Conservation (phyloP, 2,888 invertebrate genomes). For the Omphaloscelis lunosa region DNA sequence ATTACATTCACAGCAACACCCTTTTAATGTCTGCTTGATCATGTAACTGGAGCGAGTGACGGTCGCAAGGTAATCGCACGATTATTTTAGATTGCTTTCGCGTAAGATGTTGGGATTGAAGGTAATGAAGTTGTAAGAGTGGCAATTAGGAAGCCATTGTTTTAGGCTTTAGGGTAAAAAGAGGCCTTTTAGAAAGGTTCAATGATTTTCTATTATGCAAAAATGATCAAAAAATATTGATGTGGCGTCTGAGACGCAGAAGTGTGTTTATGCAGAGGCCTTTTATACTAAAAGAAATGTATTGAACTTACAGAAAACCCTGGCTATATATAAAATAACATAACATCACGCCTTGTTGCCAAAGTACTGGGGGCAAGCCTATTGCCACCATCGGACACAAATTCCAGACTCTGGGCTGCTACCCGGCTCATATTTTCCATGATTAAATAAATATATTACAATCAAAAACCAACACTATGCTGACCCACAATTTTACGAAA, state of each 20-base stretch:
- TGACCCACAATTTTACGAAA: neutral
- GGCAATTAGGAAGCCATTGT: conserved; percentile 50
- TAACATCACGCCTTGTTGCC: too few species aligned
- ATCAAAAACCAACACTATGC: neutral
- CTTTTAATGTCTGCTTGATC: conserved; percentile 10
- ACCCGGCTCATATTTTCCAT: neutral
- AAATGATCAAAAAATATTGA: neutral
- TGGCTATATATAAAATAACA: neutral
- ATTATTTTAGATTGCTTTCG: conserved; percentile 60
- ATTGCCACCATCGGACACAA: too few species aligned
- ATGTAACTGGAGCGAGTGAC: conserved; percentile 24
- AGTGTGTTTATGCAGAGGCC: neutral
- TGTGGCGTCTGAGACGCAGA: neutral
- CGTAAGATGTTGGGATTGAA: conserved; percentile 20
- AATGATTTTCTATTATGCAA: neutral
- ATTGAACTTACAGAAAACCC: neutral
- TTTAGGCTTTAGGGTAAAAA: conserved; percentile 14
- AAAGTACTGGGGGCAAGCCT: too few species aligned
- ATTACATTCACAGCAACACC: neutral
- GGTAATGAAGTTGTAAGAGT: conserved; percentile 37
- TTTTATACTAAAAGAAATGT: neutral
- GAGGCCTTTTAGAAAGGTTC: neutral
- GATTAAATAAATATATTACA: neutral
- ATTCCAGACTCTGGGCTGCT: too few species aligned
- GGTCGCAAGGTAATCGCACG: conserved; percentile 46